Conservation (phyloP, 2,797 vertebrate species). For the Iguana delicatissima region DNA sequence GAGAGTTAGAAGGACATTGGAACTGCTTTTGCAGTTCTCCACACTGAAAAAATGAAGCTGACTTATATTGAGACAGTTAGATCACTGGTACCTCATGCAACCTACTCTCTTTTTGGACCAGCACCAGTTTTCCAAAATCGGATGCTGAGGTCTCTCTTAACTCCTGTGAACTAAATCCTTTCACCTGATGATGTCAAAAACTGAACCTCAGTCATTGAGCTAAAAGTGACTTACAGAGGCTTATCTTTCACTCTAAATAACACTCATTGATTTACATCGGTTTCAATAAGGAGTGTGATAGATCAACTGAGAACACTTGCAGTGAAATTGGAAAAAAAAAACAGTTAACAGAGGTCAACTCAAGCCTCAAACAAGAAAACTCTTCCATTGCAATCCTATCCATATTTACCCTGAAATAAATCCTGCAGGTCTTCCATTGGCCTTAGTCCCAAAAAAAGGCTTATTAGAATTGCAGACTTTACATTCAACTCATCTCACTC, state of each 20-base stretch:
- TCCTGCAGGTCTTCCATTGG: neutral
- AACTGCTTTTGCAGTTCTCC: neutral
- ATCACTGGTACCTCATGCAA: neutral
- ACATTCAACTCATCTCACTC: neutral
- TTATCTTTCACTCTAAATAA: neutral
- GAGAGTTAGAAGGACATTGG: neutral
- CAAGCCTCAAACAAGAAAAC: slow-evolving; percentile 29
- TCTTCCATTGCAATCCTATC: neutral
- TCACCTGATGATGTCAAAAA: neutral
- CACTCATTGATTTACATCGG: neutral
- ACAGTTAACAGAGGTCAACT: neutral
- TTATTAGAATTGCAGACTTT: slow-evolving; percentile 3
- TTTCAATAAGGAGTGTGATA: neutral
- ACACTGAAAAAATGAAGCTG: neutral
- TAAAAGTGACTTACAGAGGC: neutral
- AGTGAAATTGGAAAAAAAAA: too few species aligned
- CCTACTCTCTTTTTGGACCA: neutral
- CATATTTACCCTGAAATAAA: slow-evolving; percentile 1
- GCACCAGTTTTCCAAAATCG: neutral
- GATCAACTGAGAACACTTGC: neutral
- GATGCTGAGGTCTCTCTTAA: neutral
- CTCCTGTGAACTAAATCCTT: neutral
- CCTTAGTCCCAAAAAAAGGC: neutral
- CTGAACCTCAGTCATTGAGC: neutral
- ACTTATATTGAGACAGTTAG: neutral